These are phyloP conservation scores for Anoncus sp. DNA, from an alignment of 2,888 invertebrate species.

Conservation along the genomic window DNA sequence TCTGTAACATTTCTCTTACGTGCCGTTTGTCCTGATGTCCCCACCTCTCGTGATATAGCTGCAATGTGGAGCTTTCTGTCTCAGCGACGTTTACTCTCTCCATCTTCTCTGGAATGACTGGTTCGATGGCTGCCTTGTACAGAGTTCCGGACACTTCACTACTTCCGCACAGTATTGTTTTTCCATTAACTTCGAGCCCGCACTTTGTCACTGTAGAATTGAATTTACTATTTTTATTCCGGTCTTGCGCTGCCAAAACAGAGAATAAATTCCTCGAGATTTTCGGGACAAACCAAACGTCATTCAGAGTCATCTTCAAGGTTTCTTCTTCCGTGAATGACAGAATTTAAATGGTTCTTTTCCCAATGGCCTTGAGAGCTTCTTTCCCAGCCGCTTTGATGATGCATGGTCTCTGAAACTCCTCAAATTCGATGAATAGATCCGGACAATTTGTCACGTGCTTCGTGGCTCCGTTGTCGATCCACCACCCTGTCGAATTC, in stretches of 20 bases:
- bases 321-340: slow-evolving; percentile 57
- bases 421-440: slow-evolving; percentile 60
- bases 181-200: slow-evolving; percentile 59
- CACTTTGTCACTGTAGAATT: slow-evolving; percentile 64
- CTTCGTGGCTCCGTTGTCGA: slow-evolving; percentile 76
- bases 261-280: slow-evolving; percentile 73
- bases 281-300: slow-evolving; percentile 72
- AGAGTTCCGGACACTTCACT: slow-evolving; percentile 65
- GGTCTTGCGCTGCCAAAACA: slow-evolving; percentile 70
- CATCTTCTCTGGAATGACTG: slow-evolving; percentile 58
- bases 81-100: slow-evolving; percentile 44
- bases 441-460: slow-evolving; percentile 70
- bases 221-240: slow-evolving; percentile 59
- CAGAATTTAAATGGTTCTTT: slow-evolving; percentile 60
- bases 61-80: slow-evolving; percentile 58
- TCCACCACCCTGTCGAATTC: slow-evolving; percentile 68
- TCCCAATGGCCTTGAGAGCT: slow-evolving; percentile 59
- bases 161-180: slow-evolving; percentile 58
- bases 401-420: slow-evolving; percentile 60
- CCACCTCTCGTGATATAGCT: slow-evolving; percentile 74
- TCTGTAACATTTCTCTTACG: slow-evolving; percentile 70
- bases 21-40: slow-evolving; percentile 76
- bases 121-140: slow-evolving; percentile 66
- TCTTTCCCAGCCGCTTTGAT: slow-evolving; percentile 35
- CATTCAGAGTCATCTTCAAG: slow-evolving; percentile 60